These are phyloP conservation scores for Morinoia aosen DNA, from an alignment of 2,888 invertebrate species.

Conservation along the genomic window DNA sequence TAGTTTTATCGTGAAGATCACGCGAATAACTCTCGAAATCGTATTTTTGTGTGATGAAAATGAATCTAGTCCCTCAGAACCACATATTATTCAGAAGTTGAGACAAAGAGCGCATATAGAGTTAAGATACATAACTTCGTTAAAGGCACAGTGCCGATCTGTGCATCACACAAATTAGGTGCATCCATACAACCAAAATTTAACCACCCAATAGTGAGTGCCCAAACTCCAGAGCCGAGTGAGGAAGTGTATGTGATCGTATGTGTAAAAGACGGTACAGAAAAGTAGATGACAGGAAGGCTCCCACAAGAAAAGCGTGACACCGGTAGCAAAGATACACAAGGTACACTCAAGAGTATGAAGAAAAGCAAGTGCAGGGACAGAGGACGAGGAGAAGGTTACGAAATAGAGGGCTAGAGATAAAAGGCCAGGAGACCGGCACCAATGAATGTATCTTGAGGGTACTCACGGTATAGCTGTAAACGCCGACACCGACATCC, in stretches of 20 bases:
- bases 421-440: constrained; percentile 37
- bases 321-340: constrained; percentile 27
- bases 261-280: neutral
- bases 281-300: neutral
- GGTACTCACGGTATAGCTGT: constrained; percentile 23
- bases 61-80: neutral
- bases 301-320: constrained; percentile 29
- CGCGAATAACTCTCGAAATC: neutral
- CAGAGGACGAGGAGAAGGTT: neutral
- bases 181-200: constrained; percentile 18
- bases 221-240: neutral
- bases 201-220: neutral
- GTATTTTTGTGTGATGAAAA: neutral
- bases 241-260: constrained; percentile 10
- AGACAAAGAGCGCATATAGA: neutral
- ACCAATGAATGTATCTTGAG: constrained; percentile 19
- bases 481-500: neutral
- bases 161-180: neutral
- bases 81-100: neutral
- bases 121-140: neutral
- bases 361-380: constrained; percentile 19
- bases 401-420: constrained; percentile 14
- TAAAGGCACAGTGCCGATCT: neutral
- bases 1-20: neutral
- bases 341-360: constrained; percentile 19